phyloP scores from a whole-genome alignment of 2,113 vertebrate species.

The Calypte anna region DNA sequence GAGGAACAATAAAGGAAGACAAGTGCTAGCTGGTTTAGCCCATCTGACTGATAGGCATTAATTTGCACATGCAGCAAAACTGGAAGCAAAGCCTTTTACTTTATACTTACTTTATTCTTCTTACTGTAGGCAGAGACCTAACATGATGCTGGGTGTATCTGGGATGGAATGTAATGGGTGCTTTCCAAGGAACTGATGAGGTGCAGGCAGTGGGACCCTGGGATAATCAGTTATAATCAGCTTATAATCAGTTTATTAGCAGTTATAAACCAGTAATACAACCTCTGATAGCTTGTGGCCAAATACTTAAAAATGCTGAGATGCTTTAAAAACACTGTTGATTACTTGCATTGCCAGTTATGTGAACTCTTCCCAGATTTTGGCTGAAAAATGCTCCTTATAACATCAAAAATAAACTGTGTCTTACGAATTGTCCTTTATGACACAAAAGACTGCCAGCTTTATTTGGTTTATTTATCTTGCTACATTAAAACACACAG shows the following conservation, averaged over 20 bases:
- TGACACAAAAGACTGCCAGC: not conserved
- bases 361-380: not conserved
- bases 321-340: not conserved
- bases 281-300: no score
- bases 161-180: not conserved
- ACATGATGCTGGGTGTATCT: not conserved
- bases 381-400: not conserved
- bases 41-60: not conserved
- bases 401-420: not conserved
- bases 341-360: not conserved
- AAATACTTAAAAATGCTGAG: not conserved
- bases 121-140: not conserved
- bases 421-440: not conserved
- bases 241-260: not conserved
- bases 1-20: not conserved
- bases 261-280: not conserved
- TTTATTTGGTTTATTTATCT: not conserved
- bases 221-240: not conserved
- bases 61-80: rapidly evolving
- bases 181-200: not conserved
- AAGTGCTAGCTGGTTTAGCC: not conserved
- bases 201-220: not conserved
- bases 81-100: not conserved
- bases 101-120: not conserved
- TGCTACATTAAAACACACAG: not conserved